A percentile compares a stretch with the other conserved stretches of the same genome.
phyloP scores from a whole-genome alignment of 2,888 invertebrate genomes.

The Acleris cristana region DNA sequence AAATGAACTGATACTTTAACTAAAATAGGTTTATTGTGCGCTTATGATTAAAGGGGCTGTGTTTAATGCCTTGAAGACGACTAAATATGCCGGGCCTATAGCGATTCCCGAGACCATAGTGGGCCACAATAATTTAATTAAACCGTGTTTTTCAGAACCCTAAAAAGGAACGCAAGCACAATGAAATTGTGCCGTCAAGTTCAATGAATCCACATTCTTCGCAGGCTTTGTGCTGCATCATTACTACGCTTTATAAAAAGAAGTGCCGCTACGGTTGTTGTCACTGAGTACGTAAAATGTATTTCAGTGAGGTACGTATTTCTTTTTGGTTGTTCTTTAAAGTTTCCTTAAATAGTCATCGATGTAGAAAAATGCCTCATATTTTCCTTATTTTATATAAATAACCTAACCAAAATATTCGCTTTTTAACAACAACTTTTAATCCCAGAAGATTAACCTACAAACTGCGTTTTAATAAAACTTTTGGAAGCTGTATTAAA shows the following conservation, averaged over 20 bases:
- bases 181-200: conserved; percentile 45
- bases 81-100: too few relatives aligned
- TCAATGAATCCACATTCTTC: conserved; percentile 54
- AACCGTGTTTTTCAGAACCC: conserved; percentile 35
- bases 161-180: conserved; percentile 38
- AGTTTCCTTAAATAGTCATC: not conserved
- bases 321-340: not conserved
- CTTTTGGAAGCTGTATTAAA: not conserved
- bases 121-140: conserved; percentile 1
- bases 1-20: too few relatives aligned
- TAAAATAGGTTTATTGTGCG: too few relatives aligned
- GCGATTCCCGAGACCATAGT: too few relatives aligned
- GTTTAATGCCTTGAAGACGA: too few relatives aligned
- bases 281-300: not conserved
- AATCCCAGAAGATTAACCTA: conserved; percentile 4
- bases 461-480: not conserved
- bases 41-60: too few relatives aligned
- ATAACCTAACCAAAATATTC: too few relatives aligned
- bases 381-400: not conserved
- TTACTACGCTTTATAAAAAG: conserved; percentile 20
- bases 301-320: not conserved
- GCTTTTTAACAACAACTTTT: too few relatives aligned
- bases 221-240: conserved; percentile 50
- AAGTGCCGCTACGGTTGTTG: conserved; percentile 14
- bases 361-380: too few relatives aligned